phyloP scores from a whole-genome alignment of 2,888 invertebrate species.

The Amiota communis region DNA sequence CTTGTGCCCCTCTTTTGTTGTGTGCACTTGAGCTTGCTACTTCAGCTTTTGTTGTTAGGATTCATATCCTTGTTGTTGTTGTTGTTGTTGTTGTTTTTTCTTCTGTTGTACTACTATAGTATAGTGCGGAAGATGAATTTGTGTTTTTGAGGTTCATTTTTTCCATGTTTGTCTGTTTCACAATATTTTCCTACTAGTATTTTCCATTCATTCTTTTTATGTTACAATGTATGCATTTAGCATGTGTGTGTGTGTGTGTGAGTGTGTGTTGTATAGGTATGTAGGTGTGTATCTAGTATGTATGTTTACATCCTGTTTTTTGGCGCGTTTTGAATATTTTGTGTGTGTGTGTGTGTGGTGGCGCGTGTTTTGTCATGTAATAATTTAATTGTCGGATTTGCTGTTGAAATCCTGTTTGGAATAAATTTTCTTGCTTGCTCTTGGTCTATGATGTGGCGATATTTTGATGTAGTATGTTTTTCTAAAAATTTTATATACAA shows the following conservation, averaged over 20 bases:
- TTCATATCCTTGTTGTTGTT: slow-evolving; percentile 7
- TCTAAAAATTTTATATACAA: too few relatives aligned
- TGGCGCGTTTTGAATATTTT: slow-evolving; percentile 66
- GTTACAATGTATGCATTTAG: slow-evolving; percentile 29
- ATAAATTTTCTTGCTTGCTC: too few relatives aligned
- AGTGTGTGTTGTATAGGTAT: slow-evolving; percentile 29
- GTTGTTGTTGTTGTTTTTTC: slow-evolving; percentile 14
- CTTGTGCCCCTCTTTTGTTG: slow-evolving; percentile 29
- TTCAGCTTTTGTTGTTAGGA: slow-evolving; percentile 8
- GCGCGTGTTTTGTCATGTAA: slow-evolving; percentile 64
- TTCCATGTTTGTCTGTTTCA: slow-evolving; percentile 9
- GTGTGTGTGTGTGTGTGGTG: slow-evolving; percentile 36
- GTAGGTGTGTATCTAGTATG: slow-evolving; percentile 42
- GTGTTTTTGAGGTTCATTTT: slow-evolving; percentile 32
- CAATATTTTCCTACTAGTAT: slow-evolving; percentile 2
- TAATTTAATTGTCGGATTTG: slow-evolving; percentile 67
- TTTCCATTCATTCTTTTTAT: slow-evolving; percentile 15
- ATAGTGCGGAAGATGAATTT: slow-evolving; percentile 41
- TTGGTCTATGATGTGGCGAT: not conserved
- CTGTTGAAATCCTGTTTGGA: slow-evolving; percentile 45
- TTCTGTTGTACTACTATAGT: too few relatives aligned
- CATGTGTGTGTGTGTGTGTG: slow-evolving; percentile 32
- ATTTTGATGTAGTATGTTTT: too few relatives aligned
- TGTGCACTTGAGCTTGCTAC: slow-evolving; percentile 15
- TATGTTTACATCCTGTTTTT: slow-evolving; percentile 62